Evolutionary conservation across 2,888 invertebrate genomes (phyloP).

Genomic region (Archaeoteleia sp.): DNA sequence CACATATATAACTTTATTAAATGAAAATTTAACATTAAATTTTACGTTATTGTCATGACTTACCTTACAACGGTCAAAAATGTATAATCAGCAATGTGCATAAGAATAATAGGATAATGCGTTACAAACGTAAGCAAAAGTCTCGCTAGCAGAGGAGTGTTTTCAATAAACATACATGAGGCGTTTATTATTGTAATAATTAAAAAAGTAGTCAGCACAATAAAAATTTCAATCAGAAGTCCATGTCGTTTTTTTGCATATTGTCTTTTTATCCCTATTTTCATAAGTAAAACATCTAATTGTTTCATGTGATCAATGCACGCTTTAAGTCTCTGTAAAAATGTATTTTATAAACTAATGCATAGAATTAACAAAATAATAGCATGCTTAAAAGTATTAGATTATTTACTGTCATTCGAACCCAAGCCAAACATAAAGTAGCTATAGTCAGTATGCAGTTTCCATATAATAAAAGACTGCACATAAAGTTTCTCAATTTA

Average conservation of each 20-base stretch:
- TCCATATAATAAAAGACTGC: constrained; percentile 17
- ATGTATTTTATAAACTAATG: not conserved
- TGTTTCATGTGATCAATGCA: not conserved
- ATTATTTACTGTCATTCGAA: constrained; percentile 17
- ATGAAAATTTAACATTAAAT: too few relatives aligned
- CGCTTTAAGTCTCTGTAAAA: not conserved
- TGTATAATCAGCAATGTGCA: constrained; percentile 33
- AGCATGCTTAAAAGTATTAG: not conserved
- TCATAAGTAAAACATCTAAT: constrained; percentile 15
- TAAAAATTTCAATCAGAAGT: not conserved
- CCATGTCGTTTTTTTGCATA: constrained; percentile 1
- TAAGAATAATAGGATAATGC: constrained; percentile 36
- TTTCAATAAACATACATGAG: constrained; percentile 21
- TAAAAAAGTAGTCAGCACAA: constrained; percentile 14
- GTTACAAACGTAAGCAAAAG: constrained; percentile 22
- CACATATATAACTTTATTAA: too few relatives aligned
- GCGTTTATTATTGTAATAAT: constrained; percentile 21
- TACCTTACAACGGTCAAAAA: constrained; percentile 31
- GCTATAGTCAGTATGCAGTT: constrained; percentile 12
- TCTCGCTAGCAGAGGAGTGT: constrained; percentile 9
- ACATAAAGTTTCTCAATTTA: constrained; percentile 25
- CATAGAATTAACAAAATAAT: not conserved
- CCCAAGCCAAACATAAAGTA: constrained; percentile 2
- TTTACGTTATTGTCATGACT: too few relatives aligned
- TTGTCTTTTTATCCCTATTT: constrained; percentile 13